Conservation (phyloP, 2,113 vertebrate genomes). For the Oriolus oriolus region DNA sequence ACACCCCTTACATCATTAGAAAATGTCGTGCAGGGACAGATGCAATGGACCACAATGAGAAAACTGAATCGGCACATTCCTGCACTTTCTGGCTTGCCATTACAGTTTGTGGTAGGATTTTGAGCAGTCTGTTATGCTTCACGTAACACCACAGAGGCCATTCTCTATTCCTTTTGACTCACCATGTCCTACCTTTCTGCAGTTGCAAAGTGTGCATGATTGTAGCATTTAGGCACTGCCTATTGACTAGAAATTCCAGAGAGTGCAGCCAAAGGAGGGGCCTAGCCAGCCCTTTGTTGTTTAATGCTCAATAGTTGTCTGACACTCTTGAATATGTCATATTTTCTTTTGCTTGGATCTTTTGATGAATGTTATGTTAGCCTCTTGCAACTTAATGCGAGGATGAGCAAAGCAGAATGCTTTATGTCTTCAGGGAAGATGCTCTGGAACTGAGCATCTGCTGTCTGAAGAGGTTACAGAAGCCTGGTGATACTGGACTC, state of each 20-base stretch:
- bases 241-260: not conserved
- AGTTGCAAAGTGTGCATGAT: not conserved
- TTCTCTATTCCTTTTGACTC: not conserved
- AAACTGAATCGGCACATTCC: slow-evolving; percentile 19
- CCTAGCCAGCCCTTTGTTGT: not conserved
- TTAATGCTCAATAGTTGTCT: not conserved
- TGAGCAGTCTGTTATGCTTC: not conserved
- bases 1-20: slow-evolving; percentile 36
- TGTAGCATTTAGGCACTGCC: not conserved
- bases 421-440: not conserved
- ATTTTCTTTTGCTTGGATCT: not conserved
- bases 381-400: not conserved
- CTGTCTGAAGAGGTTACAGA: not conserved
- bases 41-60: not conserved
- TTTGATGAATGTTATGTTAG: not conserved
- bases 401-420: not conserved
- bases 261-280: not conserved
- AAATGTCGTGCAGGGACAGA: not conserved
- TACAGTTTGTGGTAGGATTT: not conserved
- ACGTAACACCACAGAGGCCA: not conserved
- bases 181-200: not conserved
- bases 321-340: not conserved
- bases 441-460: not conserved
- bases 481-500: not conserved
- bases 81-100: not conserved